Base-by-base conservation (phyloP, 2,113 vertebrate genomes). In the Tricholaema leucomelas region DNA sequence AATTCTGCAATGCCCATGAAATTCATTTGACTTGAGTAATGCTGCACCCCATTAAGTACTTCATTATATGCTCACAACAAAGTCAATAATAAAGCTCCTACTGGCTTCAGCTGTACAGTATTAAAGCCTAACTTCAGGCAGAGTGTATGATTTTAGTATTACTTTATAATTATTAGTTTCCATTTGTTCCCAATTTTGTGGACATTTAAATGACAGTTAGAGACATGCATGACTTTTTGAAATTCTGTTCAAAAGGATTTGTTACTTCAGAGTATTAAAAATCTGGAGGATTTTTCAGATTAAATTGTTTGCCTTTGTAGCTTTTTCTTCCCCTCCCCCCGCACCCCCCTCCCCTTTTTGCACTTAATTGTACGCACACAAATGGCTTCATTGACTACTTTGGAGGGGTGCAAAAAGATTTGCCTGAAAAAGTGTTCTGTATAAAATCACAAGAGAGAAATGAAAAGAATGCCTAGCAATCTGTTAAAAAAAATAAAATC, bases 401-500 rank as follows among this genome's bases (percentile, higher is more conserved):
- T 88, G 78, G 78, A 94, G 78, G 87, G 84, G 87, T 93, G 64
- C 2, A 0, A 93, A 94, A 93, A 89, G 84, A 93, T 77, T 60
- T 92, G 91, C 75, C 71, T 92, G 91, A 87, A 95, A 91, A 96
- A 94, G 48, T 77, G 52, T 85, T 96, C 87, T 91, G 72, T 95
- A 71, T 73, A 85, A 94, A 96, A 73, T 96, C 95, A 85, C 92
- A 89, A 89, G 71, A 52, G 91, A 64, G 52, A 93, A 78, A 94
- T 92, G 50, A 90, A 88, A 83, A 82, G 88, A 95, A 94, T 95
- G 93, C 64, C 88, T 94, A 94, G 82, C 87, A 93, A 93, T 95
- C 94, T 95, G 94, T 94, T 94, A 92, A 96, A 96, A 96, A 96
- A 95, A 92, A 94, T 87, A 93, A 94, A 95, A 94, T 83, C 56